Conservation (phyloP, 1,140 invertebrate genomes). For the Rhizoglyphus robini region DNA sequence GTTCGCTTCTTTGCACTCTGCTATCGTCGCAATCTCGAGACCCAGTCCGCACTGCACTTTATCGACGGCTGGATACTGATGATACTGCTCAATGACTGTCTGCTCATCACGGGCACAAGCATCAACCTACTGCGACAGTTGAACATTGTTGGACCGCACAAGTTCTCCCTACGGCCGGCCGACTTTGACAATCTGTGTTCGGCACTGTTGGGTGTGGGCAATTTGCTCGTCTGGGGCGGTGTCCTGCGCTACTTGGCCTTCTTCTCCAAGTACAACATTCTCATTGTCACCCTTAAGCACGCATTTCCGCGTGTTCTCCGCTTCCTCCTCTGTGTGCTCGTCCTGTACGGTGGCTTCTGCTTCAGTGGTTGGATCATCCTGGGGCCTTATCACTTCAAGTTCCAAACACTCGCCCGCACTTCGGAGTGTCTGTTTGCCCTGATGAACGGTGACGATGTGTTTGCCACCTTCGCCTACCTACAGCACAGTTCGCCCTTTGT, state of each 20-base stretch:
- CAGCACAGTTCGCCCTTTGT: slow-evolving; percentile 57
- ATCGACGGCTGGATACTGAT: slow-evolving; percentile 95
- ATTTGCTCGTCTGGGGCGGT: slow-evolving; percentile 94
- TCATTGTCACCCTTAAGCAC: slow-evolving; percentile 86
- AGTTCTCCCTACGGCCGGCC: neutral
- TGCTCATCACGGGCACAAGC: slow-evolving; percentile 75
- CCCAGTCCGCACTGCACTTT: slow-evolving; percentile 74
- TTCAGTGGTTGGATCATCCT: slow-evolving; percentile 97
- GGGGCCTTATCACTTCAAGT: slow-evolving; percentile 96
- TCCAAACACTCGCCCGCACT: slow-evolving; percentile 67
- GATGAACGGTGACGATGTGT: slow-evolving; percentile 23
- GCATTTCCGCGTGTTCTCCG: slow-evolving; percentile 79
- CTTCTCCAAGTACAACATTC: slow-evolving; percentile 93
- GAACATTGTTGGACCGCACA: neutral
- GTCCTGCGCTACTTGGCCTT: slow-evolving; percentile 90
- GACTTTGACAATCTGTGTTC: slow-evolving; percentile 83
- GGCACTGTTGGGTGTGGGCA: slow-evolving; percentile 80
- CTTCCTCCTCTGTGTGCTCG: slow-evolving; percentile 76
- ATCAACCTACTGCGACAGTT: neutral
- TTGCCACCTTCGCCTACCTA: slow-evolving; percentile 35
- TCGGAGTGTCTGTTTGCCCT: slow-evolving; percentile 61
- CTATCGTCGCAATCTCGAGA: slow-evolving; percentile 54
- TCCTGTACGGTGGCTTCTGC: slow-evolving; percentile 64
- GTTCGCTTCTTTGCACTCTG: slow-evolving; percentile 57
- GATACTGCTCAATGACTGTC: slow-evolving; percentile 88